Evolutionary conservation across 2,888 invertebrate species (phyloP).

Genomic region (Heliconius charithonia): DNA sequence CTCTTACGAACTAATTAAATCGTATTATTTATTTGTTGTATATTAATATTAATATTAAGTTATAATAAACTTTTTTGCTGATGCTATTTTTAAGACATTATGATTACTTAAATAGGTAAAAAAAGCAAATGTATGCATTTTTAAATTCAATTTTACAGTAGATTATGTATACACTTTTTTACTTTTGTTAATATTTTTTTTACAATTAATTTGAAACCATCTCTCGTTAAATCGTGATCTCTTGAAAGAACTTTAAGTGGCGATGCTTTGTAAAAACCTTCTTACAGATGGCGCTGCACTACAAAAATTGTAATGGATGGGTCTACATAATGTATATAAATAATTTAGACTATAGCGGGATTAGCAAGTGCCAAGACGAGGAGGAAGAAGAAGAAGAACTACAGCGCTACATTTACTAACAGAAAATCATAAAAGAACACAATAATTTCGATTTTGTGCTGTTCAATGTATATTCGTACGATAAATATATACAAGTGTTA

Average conservation of each 20-base stretch:
- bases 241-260: not conserved
- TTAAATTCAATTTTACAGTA: too few species aligned
- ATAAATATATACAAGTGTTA: not conserved
- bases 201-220: not conserved
- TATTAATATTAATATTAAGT: too few species aligned
- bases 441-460: not conserved
- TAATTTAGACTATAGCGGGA: not conserved
- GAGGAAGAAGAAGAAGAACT: too few species aligned
- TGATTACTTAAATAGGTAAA: too few species aligned
- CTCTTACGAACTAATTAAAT: too few species aligned
- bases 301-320: not conserved
- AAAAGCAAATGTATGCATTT: too few species aligned
- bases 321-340: not conserved
- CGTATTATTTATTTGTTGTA: too few species aligned
- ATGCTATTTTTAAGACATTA: too few species aligned
- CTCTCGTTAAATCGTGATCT: slow-evolving; percentile 1
- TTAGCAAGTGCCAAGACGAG: too few species aligned
- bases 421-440: not conserved
- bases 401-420: too few species aligned
- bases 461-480: not conserved
- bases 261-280: slow-evolving; percentile 11
- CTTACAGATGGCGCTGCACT: not conserved
- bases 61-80: too few species aligned
- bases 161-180: not conserved
- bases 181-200: not conserved